A percentile compares a stretch with the other conserved stretches of the same genome.
Evolutionary conservation across 2,797 vertebrate species (phyloP).

Genomic region (Hylomyscus alleni): DNA sequence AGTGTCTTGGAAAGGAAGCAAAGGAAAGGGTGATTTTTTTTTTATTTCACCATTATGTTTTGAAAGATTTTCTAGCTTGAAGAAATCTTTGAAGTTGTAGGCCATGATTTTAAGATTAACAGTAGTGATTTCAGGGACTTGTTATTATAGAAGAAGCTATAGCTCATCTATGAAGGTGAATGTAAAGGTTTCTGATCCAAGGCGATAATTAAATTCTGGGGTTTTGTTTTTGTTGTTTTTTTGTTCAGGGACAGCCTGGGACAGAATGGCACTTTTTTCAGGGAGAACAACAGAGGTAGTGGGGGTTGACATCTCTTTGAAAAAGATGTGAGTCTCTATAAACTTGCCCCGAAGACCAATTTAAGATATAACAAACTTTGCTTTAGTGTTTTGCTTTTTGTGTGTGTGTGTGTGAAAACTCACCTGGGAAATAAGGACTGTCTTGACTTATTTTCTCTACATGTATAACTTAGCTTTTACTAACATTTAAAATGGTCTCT

Average conservation of each 20-base stretch:
- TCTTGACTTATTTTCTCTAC: constrained; percentile 53
- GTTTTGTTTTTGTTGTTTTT: constrained; percentile 41
- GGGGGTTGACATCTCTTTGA: constrained; percentile 12
- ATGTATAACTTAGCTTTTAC: constrained; percentile 17
- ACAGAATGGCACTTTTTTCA: neutral
- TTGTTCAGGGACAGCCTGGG: constrained; percentile 49
- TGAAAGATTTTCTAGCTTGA: constrained; percentile 72
- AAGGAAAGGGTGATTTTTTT: constrained; percentile 31
- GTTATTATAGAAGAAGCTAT: constrained; percentile 27
- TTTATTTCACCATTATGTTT: constrained; percentile 60
- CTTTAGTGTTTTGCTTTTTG: constrained; percentile 45
- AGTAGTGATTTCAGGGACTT: constrained; percentile 70
- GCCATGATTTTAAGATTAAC: constrained; percentile 75
- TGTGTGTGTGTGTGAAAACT: neutral
- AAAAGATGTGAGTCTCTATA: constrained; percentile 33
- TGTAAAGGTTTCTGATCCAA: constrained; percentile 20
- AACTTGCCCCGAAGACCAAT: constrained; percentile 41
- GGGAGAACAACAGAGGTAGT: neutral
- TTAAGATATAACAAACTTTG: constrained; percentile 42
- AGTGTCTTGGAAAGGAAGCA: neutral
- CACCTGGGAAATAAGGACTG: constrained; percentile 67
- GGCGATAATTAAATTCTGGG: constrained; percentile 67
- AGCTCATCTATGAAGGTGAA: constrained; percentile 41
- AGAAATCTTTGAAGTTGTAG: constrained; percentile 69
- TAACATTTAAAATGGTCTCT: constrained; percentile 57